Percentiles rank a stretch among this genome's conserved stretches.
phyloP scores from a whole-genome alignment of 2,797 vertebrate species.

The Naso thynnoides region DNA sequence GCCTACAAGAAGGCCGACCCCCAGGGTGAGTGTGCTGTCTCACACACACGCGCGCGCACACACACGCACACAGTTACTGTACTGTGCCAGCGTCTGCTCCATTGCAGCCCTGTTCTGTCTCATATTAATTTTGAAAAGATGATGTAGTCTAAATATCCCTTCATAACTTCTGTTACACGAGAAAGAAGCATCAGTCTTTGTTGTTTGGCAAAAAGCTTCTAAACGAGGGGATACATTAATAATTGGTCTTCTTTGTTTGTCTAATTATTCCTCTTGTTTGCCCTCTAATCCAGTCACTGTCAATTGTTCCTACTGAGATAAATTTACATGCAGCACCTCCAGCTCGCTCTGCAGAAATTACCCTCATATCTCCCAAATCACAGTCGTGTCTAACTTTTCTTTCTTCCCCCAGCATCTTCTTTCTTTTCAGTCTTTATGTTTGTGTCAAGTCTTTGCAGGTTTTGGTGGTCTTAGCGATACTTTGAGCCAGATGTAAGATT shows the following conservation, averaged over 20 bases:
- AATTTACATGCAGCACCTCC: not conserved
- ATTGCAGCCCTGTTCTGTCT: not conserved
- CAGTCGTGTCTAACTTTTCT: no score
- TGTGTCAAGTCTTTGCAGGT: not conserved
- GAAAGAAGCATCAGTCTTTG: not conserved
- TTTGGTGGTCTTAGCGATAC: not conserved
- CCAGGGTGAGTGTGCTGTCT: slow-evolving; percentile 85
- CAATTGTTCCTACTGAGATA: not conserved
- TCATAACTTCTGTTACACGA: not conserved
- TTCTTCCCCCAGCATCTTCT: not conserved
- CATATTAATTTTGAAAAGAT: not conserved
- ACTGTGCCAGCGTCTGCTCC: not conserved
- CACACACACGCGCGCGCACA: slow-evolving; percentile 10
- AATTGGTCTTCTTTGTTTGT: not conserved
- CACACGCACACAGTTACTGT: not conserved
- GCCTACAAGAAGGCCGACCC: slow-evolving; percentile 99
- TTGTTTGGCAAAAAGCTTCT: not conserved
- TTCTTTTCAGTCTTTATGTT: not conserved
- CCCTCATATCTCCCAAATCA: not conserved
- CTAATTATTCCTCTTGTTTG: not conserved
- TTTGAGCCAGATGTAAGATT: not conserved
- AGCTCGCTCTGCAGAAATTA: not conserved
- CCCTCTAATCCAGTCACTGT: not conserved
- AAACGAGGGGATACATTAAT: not conserved
- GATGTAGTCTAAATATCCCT: not conserved